Evolutionary conservation across 2,797 vertebrate genomes (phyloP).

Genomic region (Tenualosa ilisha): DNA sequence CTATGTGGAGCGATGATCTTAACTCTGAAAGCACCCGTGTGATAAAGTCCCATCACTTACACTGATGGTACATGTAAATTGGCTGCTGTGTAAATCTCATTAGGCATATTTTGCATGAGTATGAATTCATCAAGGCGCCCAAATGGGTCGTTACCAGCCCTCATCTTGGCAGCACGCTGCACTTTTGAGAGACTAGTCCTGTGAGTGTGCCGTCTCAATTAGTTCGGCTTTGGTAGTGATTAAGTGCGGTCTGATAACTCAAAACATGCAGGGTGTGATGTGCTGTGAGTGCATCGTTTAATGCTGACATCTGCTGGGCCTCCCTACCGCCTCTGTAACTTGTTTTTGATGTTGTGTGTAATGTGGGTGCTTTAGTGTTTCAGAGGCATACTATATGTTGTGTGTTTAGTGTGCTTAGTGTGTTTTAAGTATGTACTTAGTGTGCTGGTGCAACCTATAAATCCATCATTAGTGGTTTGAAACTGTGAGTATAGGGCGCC

Average conservation of each 20-base stretch:
- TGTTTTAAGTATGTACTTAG: background rate
- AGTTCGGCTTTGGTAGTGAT: background rate
- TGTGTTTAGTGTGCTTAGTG: constrained; percentile 18
- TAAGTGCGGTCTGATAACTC: background rate
- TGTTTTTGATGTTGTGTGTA: background rate
- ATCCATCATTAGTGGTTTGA: background rate
- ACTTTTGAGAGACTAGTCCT: background rate
- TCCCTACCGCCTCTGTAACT: background rate
- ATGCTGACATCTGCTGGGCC: constrained; percentile 20
- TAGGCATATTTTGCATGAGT: background rate
- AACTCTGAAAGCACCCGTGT: background rate
- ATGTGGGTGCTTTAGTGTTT: constrained; percentile 6
- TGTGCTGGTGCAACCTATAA: background rate
- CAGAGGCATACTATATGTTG: background rate
- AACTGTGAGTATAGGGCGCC: background rate
- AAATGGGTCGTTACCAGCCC: background rate
- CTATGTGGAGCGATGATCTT: background rate
- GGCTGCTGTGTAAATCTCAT: background rate
- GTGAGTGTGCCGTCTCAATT: background rate
- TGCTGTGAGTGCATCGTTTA: constrained; percentile 21
- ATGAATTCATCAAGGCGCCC: constrained; percentile 9
- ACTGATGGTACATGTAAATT: background rate
- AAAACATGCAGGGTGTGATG: constrained; percentile 27
- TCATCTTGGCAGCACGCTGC: background rate
- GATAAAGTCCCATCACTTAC: constrained; percentile 4